Percentiles rank a stretch among this genome's conserved stretches.
phyloP scores from a whole-genome alignment of 2,888 invertebrate species.

The Dryocosmus kuriphilus region DNA sequence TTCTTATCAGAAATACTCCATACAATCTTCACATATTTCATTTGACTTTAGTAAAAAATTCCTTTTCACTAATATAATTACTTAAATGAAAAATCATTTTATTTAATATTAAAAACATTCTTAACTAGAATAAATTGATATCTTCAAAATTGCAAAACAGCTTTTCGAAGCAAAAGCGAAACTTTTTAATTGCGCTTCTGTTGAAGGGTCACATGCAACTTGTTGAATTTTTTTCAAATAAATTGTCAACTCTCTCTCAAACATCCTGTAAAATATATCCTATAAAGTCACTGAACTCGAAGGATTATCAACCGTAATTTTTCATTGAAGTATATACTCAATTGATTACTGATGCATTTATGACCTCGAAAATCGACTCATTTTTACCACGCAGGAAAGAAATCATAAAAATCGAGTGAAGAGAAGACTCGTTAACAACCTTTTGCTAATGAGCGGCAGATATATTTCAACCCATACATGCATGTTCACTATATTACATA shows the following conservation, averaged over 20 bases:
- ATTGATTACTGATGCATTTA: background rate
- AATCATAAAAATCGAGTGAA: slow-evolving; percentile 16
- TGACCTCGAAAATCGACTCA: slow-evolving; percentile 25
- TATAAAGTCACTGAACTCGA: background rate
- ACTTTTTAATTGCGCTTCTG: background rate
- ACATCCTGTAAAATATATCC: background rate
- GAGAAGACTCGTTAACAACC: slow-evolving; percentile 28
- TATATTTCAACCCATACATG: slow-evolving; percentile 4
- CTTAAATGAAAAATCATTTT: too few species aligned
- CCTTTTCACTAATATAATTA: background rate
- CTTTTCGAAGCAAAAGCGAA: background rate
- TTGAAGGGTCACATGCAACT: background rate
- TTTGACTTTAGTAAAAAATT: background rate
- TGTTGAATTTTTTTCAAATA: background rate
- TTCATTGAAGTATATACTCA: background rate
- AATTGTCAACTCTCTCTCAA: background rate
- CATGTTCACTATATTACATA: background rate
- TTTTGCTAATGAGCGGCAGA: slow-evolving; percentile 25
- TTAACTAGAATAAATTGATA: background rate
- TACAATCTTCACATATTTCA: background rate
- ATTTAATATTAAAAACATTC: background rate
- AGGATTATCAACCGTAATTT: background rate
- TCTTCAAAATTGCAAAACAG: background rate
- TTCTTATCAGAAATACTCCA: too few species aligned
- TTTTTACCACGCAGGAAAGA: background rate